Base-by-base conservation (phyloP, 2,888 invertebrate species). In the Agrotis exclamationis region DNA sequence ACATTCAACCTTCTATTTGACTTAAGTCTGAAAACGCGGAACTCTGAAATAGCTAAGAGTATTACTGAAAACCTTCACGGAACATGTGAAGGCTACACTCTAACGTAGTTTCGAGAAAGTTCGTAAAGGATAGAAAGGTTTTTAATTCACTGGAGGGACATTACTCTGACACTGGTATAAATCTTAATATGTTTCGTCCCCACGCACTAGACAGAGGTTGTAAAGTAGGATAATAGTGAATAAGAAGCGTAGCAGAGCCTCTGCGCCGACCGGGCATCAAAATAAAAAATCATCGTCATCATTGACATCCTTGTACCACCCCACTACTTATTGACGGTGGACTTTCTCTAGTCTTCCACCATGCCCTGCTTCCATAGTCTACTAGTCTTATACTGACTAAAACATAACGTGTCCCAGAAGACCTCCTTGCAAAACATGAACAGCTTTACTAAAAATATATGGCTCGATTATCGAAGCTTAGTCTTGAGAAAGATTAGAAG, bases 71-170 rank as follows among this genome's bases (percentile, higher is more conserved):
- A 45, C 22, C 54, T 62, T 60, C 11, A 22, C 3, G 14, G 60
- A 45, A 69, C 47, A 47, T 51, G 56, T 62, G 18, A 65, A 70
- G 78, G 72, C 22, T 54, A 80, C 50, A 0, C 11, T 45, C 16
- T 28, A 44, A 51, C 33, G 7, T 57, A 64, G 59, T 78, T 79
- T 63, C 48, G 28, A 68, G 62, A 82, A 65, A 39, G 45, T 63
- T 77, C n/a, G 18, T 18, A 18, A n/a, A 48, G 39, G 20, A n/a
- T 18, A 54, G 28, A 79, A 79, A 57, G 83, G 39, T 39, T 56
- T 82, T 79, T 82, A 79, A 79, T 65, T 58, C 79, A 44, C 83
- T 44, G 39, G 83, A 63, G 83, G 24, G 58, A 20, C 74, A 68
- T 79, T 64, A 79, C n/a, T 68, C 67, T 45, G 48, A 28, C 3